Evolutionary conservation across 2,113 vertebrate species (phyloP).

Genomic region (Eublepharis macularius): DNA sequence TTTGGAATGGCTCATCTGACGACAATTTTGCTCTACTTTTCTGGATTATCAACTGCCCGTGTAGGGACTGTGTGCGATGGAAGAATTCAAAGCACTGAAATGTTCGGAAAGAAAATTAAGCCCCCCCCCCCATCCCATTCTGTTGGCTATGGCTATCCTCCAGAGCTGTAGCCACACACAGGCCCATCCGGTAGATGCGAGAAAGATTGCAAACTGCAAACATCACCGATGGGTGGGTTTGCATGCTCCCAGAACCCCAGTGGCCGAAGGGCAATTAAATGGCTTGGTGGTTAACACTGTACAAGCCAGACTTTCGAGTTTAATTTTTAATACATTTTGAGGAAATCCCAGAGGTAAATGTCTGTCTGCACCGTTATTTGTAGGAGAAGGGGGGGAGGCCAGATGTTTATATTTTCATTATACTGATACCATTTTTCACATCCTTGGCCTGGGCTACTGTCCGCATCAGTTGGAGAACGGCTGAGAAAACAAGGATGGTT

Average conservation of each 20-base stretch:
- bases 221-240: not conserved
- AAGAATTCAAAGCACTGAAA: no score
- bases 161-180: fast-evolving
- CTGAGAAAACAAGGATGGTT: not conserved
- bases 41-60: no score
- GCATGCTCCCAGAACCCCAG: not conserved
- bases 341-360: not conserved
- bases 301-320: not conserved
- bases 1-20: no score
- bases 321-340: not conserved
- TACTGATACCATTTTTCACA: not conserved
- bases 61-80: no score
- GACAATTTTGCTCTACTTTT: no score
- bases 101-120: not conserved
- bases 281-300: not conserved
- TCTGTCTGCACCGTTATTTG: not conserved
- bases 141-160: no score
- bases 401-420: not conserved
- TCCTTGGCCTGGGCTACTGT: no score
- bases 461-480: no score
- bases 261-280: not conserved
- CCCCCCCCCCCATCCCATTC: not conserved
- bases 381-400: not conserved
- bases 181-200: not conserved
- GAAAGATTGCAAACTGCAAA: constrained; percentile 8